A percentile compares a stretch with the other conserved stretches of the same genome.
phyloP scores from a whole-genome alignment of 2,113 vertebrate species.

The Notiomystis cincta region DNA sequence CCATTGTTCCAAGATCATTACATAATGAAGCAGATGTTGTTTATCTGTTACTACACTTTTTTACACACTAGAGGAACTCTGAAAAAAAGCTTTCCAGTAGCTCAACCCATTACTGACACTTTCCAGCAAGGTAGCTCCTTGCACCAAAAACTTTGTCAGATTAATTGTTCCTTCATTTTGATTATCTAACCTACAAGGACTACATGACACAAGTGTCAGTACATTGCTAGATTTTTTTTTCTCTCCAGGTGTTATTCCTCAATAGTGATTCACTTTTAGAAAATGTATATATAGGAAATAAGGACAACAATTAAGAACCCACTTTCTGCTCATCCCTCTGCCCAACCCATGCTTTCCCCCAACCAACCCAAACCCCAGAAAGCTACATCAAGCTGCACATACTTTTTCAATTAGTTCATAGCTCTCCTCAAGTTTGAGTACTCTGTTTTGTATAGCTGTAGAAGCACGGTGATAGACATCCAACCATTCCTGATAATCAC shows the following conservation, averaged over 20 bases:
- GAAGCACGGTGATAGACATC: slow-evolving; percentile 83
- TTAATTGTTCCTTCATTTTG: background rate
- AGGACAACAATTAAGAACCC: background rate
- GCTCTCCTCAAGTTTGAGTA: slow-evolving; percentile 93
- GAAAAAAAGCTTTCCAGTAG: background rate
- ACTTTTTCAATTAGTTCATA: slow-evolving; percentile 98
- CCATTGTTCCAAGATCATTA: background rate
- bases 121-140: background rate
- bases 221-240: background rate
- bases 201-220: background rate
- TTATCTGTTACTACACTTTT: background rate
- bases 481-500: slow-evolving; percentile 89
- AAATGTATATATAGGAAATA: background rate
- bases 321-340: background rate
- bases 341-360: rapidly evolving
- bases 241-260: background rate
- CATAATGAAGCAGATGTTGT: background rate
- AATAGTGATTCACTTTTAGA: background rate
- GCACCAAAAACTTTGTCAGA: background rate
- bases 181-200: background rate
- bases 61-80: background rate
- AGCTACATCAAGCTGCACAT: background rate
- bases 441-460: slow-evolving; percentile 89
- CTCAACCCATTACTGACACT: rapidly evolving
- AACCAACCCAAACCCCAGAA: background rate